These are phyloP conservation scores for Hylaea fasciaria DNA, from an alignment of 2,888 invertebrate genomes.

Conservation along the genomic window DNA sequence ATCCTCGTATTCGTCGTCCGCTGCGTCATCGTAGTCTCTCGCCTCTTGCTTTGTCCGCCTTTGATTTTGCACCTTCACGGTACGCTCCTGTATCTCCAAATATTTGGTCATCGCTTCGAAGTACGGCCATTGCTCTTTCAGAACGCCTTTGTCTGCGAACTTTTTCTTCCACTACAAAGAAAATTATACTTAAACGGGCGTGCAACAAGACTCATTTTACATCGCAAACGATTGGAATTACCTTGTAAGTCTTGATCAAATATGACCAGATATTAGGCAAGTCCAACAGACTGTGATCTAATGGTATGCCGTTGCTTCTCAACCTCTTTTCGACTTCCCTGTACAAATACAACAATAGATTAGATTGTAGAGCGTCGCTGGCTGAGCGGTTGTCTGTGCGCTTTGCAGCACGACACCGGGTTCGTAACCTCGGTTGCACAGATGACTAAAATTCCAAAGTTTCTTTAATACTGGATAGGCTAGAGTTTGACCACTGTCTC, in stretches of 20 bases:
- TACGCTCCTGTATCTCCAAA: slow-evolving; percentile 48
- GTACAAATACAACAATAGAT: slow-evolving; percentile 18
- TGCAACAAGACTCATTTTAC: slow-evolving; percentile 2
- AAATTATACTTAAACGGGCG: background rate
- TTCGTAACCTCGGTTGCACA: too few relatives aligned
- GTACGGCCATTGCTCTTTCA: slow-evolving; percentile 77
- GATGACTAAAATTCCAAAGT: too few relatives aligned
- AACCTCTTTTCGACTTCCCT: slow-evolving; percentile 77
- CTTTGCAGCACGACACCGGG: too few relatives aligned
- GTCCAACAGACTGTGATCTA: slow-evolving; percentile 73
- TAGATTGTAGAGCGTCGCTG: slow-evolving; percentile 31
- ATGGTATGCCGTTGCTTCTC: slow-evolving; percentile 65
- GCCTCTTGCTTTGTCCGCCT: slow-evolving; percentile 46
- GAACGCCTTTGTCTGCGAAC: slow-evolving; percentile 73
- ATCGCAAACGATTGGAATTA: slow-evolving; percentile 42
- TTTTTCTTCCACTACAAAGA: slow-evolving; percentile 76
- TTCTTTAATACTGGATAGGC: too few relatives aligned
- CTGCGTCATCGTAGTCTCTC: slow-evolving; percentile 42
- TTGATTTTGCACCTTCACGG: slow-evolving; percentile 36
- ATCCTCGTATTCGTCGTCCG: slow-evolving; percentile 67
- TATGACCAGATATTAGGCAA: slow-evolving; percentile 73
- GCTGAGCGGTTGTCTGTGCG: too few relatives aligned
- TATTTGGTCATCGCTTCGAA: slow-evolving; percentile 69
- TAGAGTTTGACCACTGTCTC: too few relatives aligned
- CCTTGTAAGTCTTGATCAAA: slow-evolving; percentile 71